These are phyloP conservation scores for Melangyna quadrimaculata DNA, from an alignment of 2,888 invertebrate species.

Conservation along the genomic window DNA sequence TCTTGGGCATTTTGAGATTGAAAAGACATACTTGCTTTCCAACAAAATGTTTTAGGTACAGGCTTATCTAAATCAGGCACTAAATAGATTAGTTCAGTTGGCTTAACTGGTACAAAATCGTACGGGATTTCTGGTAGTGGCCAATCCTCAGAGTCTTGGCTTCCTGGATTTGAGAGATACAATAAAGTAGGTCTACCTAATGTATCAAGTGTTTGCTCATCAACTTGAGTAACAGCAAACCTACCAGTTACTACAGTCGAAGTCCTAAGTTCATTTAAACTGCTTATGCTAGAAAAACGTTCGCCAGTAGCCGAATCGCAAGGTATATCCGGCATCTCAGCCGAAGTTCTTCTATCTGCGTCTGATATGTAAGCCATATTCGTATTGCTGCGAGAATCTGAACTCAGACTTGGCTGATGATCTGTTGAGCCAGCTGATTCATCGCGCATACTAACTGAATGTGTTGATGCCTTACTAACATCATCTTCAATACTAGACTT, in stretches of 20 bases:
- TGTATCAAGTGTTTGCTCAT: constrained; percentile 77
- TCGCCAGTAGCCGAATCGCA: constrained; percentile 85
- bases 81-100: constrained; percentile 76
- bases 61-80: constrained; percentile 80
- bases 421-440: constrained; percentile 92
- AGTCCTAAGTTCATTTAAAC: constrained; percentile 82
- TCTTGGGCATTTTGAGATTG: constrained; percentile 88
- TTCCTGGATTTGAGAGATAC: constrained; percentile 83
- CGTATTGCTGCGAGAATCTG: constrained; percentile 90
- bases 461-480: constrained; percentile 91
- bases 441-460: constrained; percentile 92
- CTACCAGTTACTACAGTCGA: constrained; percentile 80
- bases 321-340: constrained; percentile 92
- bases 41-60: constrained; percentile 80
- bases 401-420: constrained; percentile 92
- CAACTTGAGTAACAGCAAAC: constrained; percentile 80
- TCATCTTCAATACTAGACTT: constrained; percentile 93
- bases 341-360: constrained; percentile 89
- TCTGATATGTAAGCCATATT: constrained; percentile 90
- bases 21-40: constrained; percentile 79
- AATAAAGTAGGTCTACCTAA: constrained; percentile 78
- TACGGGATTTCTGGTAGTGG: constrained; percentile 87
- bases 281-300: constrained; percentile 82
- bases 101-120: constrained; percentile 79
- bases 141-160: constrained; percentile 90